Evolutionary conservation across 2,888 invertebrate genomes (phyloP).

Genomic region (Rhaphigaster nebulosa): DNA sequence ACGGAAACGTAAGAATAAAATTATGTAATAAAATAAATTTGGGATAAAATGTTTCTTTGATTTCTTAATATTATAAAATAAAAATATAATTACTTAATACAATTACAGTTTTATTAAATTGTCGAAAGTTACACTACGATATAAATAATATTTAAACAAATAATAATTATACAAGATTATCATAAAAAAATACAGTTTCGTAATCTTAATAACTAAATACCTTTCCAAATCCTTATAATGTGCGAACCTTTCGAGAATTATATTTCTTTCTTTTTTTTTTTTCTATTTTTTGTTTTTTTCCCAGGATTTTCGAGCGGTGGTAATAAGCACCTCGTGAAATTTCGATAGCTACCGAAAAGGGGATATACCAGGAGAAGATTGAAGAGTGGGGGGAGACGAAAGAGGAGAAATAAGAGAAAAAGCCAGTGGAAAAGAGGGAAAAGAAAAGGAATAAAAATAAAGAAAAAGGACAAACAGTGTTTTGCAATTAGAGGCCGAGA

Average conservation of each 20-base stretch:
- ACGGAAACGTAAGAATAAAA: too few species aligned
- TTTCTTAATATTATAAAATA: too few species aligned
- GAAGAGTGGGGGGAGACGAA: not conserved
- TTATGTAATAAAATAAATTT: too few species aligned
- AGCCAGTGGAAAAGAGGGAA: not conserved
- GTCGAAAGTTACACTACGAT: too few species aligned
- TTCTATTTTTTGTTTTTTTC: not conserved
- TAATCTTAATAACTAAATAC: not conserved
- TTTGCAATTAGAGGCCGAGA: slow-evolving; percentile 50
- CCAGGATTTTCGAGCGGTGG: not conserved
- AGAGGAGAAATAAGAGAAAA: not conserved
- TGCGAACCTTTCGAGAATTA: not conserved
- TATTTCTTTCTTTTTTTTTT: not conserved
- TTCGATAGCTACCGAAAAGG: slow-evolving; percentile 50
- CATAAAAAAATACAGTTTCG: too few species aligned
- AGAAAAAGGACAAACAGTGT: slow-evolving; percentile 33
- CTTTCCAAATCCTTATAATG: not conserved
- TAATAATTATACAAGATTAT: too few species aligned
- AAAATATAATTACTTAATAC: too few species aligned
- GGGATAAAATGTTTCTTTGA: too few species aligned
- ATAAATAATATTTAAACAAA: too few species aligned
- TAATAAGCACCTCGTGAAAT: slow-evolving; percentile 7
- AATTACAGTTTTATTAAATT: too few species aligned
- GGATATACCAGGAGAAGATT: not conserved
- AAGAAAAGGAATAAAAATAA: not conserved